A percentile compares a stretch with the other conserved stretches of the same genome.
Evolutionary conservation across 2,888 invertebrate species (phyloP).

Genomic region (Andrena flavipes): DNA sequence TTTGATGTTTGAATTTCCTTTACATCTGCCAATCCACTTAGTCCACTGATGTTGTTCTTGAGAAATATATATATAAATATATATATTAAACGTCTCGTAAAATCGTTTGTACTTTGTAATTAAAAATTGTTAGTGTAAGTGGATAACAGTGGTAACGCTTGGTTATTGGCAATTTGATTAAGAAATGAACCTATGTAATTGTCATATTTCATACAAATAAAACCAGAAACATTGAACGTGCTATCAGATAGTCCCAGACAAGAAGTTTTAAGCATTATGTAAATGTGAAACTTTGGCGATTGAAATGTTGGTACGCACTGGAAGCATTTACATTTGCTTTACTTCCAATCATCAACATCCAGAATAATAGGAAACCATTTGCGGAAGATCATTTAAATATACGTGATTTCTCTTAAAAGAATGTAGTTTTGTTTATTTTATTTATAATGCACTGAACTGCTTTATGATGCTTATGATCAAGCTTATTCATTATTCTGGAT

Average conservation of each 20-base stretch:
- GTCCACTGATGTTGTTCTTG: conserved; percentile 49
- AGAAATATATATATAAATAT: neutral
- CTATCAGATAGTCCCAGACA: conserved; percentile 78
- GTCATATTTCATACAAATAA: conserved; percentile 19
- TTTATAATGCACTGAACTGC: conserved; percentile 69
- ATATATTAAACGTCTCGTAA: neutral
- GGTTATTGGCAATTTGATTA: conserved; percentile 41
- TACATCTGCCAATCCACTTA: conserved; percentile 61
- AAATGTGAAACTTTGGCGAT: conserved; percentile 68
- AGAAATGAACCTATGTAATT: conserved; percentile 4
- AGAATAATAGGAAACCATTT: conserved; percentile 79
- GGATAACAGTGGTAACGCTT: conserved; percentile 62
- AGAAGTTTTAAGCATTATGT: conserved; percentile 76
- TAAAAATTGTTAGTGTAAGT: conserved; percentile 10
- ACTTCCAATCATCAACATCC: conserved; percentile 78
- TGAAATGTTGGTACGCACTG: conserved; percentile 40
- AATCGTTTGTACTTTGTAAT: conserved; percentile 9
- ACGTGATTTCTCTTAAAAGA: conserved; percentile 57
- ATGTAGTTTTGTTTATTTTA: conserved; percentile 75
- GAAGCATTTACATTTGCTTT: conserved; percentile 78
- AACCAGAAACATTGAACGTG: conserved; percentile 69
- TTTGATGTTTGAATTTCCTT: conserved; percentile 66
- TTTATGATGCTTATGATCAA: conserved; percentile 70
- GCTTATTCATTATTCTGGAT: conserved; percentile 84
- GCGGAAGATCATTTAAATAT: conserved; percentile 49